Conservation (phyloP, 1,140 invertebrate genomes). For the Hydropsyche tenuis region DNA sequence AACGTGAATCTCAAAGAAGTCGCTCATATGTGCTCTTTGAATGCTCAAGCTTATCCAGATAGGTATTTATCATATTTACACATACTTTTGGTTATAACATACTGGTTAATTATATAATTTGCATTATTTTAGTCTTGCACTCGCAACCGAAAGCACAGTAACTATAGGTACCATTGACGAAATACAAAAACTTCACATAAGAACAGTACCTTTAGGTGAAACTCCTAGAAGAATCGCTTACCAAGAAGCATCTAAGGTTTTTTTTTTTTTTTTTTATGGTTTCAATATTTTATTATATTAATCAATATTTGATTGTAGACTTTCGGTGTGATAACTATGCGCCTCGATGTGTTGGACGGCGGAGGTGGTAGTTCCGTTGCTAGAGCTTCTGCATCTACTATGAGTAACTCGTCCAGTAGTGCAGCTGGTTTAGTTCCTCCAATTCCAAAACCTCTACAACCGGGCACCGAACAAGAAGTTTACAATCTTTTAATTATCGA, state of each 20-base stretch:
- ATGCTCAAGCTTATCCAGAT: constrained; percentile 93
- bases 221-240: constrained; percentile 93
- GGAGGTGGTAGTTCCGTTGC: constrained; percentile 70
- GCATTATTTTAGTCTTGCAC: constrained; percentile 75
- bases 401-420: constrained; percentile 43
- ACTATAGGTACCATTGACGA: constrained; percentile 99
- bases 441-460: constrained; percentile 79
- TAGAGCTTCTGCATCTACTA: constrained; percentile 54
- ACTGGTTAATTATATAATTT: not conserved
- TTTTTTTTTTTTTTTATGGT: constrained; percentile 29
- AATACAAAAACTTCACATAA: constrained; percentile 97
- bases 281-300: not conserved
- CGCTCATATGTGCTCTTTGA: constrained; percentile 97
- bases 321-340: constrained; percentile 91
- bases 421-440: constrained; percentile 61
- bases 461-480: constrained; percentile 86
- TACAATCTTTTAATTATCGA: constrained; percentile 93
- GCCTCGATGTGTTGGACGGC: constrained; percentile 84
- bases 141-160: constrained; percentile 92
- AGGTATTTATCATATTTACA: constrained; percentile 58
- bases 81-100: too few relatives aligned
- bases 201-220: constrained; percentile 93
- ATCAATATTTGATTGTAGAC: constrained; percentile 65
- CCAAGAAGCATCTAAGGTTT: constrained; percentile 87
- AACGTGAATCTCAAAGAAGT: constrained; percentile 99